A percentile compares a stretch with the other conserved stretches of the same genome.
Evolutionary conservation across 2,113 vertebrate species (phyloP).

Genomic region (Misgurnus anguillicaudatus): DNA sequence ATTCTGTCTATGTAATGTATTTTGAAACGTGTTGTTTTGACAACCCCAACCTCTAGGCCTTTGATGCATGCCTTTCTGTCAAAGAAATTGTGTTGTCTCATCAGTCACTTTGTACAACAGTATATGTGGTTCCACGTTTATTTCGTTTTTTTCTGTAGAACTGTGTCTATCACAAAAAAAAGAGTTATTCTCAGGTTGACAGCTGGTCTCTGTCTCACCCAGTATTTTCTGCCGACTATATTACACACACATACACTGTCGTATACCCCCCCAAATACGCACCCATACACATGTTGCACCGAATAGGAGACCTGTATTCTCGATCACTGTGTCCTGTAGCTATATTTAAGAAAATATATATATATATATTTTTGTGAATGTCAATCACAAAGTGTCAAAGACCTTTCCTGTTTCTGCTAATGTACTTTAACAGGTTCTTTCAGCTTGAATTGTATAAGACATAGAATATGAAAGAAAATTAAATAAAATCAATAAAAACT

Average conservation of each 20-base stretch:
- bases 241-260: slow-evolving; percentile 47
- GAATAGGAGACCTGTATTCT: slow-evolving; percentile 74
- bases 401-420: slow-evolving; percentile 68
- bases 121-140: slow-evolving; percentile 11
- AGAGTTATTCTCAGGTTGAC: slow-evolving; percentile 71
- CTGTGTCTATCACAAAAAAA: slow-evolving; percentile 36
- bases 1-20: slow-evolving; percentile 15
- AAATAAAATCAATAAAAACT: slow-evolving; percentile 54
- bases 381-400: slow-evolving; percentile 76
- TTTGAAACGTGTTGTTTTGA: slow-evolving; percentile 9
- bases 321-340: slow-evolving; percentile 77
- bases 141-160: slow-evolving; percentile 1
- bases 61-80: slow-evolving; percentile 9
- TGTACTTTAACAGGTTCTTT: slow-evolving; percentile 64
- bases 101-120: not conserved
- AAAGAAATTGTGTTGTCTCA: not conserved
- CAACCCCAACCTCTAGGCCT: slow-evolving; percentile 32
- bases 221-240: slow-evolving; percentile 57
- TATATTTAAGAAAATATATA: slow-evolving; percentile 51
- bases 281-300: slow-evolving; percentile 67
- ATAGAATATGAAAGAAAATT: slow-evolving; percentile 57
- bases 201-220: slow-evolving; percentile 67
- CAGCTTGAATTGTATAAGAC: slow-evolving; percentile 58
- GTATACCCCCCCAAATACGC: not conserved
- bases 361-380: slow-evolving; percentile 75